Evolutionary conservation across 1,140 invertebrate genomes (phyloP), one percentile per base, ranked within the genome.

Genomic region (Leptopilina boulardi): DNA sequence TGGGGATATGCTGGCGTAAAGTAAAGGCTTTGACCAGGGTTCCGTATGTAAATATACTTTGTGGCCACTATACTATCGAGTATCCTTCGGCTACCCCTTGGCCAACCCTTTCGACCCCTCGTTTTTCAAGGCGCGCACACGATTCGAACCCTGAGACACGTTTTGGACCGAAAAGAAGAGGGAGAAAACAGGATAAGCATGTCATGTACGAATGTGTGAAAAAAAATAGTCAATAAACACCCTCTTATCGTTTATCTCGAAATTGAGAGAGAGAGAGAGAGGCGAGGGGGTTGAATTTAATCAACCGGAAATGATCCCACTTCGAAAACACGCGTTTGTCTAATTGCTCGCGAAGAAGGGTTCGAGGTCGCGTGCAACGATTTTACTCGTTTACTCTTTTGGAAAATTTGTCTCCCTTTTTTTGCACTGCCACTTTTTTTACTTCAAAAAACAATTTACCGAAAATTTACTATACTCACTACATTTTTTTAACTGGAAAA

Each of bases 1-100:
- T 34, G 41, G 59, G 59, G 59, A 66, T 66, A 23, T 66, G 11
- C 59, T 6, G 56, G 74, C 66, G 82, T 77, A 85, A 85, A 87
- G 87, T 87, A 88, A 88, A 88, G 85, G 84, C 87, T 89, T 89
- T 89, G 87, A 88, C 86, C 86, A 78, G 80, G 75, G 78, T 80
- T 81, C 78, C 82, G 75, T 87, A 88, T 89, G 87, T 83, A 88
- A 88, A 89, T 88, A 87, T 78, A 85, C 82, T 82, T 84, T 85
- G 78, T 81, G 78, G 80, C 75, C 75, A 79, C 78, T 74, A 74
- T 38, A 79, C 78, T 74, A 74, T 38, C 70, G 56, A 81, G 70
- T 71, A 47, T 76, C 42, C 78, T 44, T 73, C 70, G n/a, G 54
- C 70, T 56, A 66, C 75, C 71, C 74, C 75, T n/a, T 66, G 51